phyloP scores from a whole-genome alignment of 2,113 vertebrate genomes.

The Seriola aureovittata region DNA sequence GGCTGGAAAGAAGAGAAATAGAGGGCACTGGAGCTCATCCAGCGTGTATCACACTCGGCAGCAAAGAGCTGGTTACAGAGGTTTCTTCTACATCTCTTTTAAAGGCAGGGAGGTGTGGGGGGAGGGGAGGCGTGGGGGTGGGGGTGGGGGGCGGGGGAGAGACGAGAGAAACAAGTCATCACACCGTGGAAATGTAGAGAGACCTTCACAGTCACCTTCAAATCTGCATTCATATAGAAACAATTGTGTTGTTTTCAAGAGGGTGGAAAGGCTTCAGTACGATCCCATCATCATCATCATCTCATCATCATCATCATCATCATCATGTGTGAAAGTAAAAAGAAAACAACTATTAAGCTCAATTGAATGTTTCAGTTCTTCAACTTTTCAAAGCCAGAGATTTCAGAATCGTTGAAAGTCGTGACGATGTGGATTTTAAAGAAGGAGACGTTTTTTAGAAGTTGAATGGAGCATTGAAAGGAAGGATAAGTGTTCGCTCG shows the following conservation, averaged over 20 bases:
- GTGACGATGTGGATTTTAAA: too few relatives aligned
- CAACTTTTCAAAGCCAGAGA: not conserved
- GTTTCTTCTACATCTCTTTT: not conserved
- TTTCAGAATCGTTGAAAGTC: too few relatives aligned
- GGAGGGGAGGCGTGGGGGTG: not conserved
- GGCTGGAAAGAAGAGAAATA: slow-evolving; percentile 21
- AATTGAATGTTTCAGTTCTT: not conserved
- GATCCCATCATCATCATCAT: not conserved
- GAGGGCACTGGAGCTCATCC: slow-evolving; percentile 56
- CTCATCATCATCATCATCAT: not conserved
- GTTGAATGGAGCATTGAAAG: not conserved
- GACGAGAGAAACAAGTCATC: not conserved
- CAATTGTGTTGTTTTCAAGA: not conserved
- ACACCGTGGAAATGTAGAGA: not conserved
- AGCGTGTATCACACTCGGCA: slow-evolving; percentile 34
- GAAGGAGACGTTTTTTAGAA: not conserved
- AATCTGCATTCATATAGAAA: not conserved
- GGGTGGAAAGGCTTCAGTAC: not conserved
- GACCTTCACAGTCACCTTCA: slow-evolving; percentile 15
- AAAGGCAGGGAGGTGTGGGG: not conserved
- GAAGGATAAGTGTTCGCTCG: too few relatives aligned
- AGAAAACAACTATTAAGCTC: not conserved
- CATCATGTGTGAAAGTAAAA: not conserved
- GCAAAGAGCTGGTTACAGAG: slow-evolving; percentile 19
- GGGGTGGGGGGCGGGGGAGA: not conserved